These are phyloP conservation scores for Triplophysa bombifrons DNA, from an alignment of 2,797 vertebrate species.

Conservation along the genomic window DNA sequence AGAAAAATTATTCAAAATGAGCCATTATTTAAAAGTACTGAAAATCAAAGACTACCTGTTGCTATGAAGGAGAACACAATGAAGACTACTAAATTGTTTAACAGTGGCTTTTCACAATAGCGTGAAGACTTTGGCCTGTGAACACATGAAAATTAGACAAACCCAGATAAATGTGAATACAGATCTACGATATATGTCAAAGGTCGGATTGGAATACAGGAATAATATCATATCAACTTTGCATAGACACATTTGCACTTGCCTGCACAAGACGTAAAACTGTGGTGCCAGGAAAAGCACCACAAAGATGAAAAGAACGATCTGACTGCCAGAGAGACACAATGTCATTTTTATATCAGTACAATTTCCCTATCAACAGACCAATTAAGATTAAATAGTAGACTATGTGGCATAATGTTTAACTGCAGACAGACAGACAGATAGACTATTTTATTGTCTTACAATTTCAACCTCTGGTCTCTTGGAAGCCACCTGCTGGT, in stretches of 20 bases:
- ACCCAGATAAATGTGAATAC: constrained; percentile 4
- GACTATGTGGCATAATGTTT: too few relatives aligned
- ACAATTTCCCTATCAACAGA: neutral
- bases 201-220: neutral
- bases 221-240: neutral
- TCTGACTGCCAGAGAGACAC: constrained; percentile 68
- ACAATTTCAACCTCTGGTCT: constrained; percentile 75
- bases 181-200: neutral
- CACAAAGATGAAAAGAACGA: constrained; percentile 72
- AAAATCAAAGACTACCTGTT: constrained; percentile 69
- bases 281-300: constrained; percentile 72
- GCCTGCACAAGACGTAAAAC: constrained; percentile 76
- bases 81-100: constrained; percentile 77
- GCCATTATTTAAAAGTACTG: neutral
- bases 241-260: constrained; percentile 20
- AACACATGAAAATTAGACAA: constrained; percentile 33
- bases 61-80: constrained; percentile 78
- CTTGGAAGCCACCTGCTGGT: constrained; percentile 75
- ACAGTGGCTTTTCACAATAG: constrained; percentile 83
- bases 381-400: neutral
- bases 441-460: constrained; percentile 51
- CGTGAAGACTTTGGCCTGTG: constrained; percentile 79
- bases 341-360: neutral
- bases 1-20: neutral
- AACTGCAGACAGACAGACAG: neutral